phyloP scores from a whole-genome alignment of 2,888 invertebrate genomes.

The Pseudoips prasinana region DNA sequence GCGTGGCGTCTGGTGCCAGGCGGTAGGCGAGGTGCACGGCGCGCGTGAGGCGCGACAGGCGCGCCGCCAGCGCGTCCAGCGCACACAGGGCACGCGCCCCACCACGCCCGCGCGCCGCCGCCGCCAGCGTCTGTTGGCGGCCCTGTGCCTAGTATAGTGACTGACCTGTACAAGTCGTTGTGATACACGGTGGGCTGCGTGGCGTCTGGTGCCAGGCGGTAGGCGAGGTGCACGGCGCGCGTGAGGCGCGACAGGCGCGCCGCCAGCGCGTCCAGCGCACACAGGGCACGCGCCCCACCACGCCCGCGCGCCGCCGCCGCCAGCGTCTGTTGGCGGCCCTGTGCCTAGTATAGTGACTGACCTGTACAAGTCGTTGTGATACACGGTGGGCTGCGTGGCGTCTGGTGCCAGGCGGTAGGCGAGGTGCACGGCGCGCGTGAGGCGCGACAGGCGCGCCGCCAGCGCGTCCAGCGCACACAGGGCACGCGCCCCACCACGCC shows the following conservation, averaged over 20 bases:
- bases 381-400: constrained; percentile 89
- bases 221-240: no score
- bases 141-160: constrained; percentile 90
- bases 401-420: constrained; percentile 89
- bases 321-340: no score
- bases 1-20: constrained; percentile 88
- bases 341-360: neutral
- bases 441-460: constrained; percentile 82
- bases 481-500: constrained; percentile 67
- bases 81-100: constrained; percentile 77
- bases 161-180: no score
- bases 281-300: no score
- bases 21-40: constrained; percentile 85
- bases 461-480: constrained; percentile 37
- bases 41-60: constrained; percentile 85
- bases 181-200: no score
- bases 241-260: neutral
- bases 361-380: constrained; percentile 83
- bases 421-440: constrained; percentile 84
- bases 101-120: constrained; percentile 75
- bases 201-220: no score
- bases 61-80: constrained; percentile 52
- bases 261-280: neutral
- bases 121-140: constrained; percentile 76
- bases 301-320: no score